Evolutionary conservation across 2,888 invertebrate genomes (phyloP), one percentile per base, ranked within the genome.

Genomic region (Amblyjoppa proteus): DNA sequence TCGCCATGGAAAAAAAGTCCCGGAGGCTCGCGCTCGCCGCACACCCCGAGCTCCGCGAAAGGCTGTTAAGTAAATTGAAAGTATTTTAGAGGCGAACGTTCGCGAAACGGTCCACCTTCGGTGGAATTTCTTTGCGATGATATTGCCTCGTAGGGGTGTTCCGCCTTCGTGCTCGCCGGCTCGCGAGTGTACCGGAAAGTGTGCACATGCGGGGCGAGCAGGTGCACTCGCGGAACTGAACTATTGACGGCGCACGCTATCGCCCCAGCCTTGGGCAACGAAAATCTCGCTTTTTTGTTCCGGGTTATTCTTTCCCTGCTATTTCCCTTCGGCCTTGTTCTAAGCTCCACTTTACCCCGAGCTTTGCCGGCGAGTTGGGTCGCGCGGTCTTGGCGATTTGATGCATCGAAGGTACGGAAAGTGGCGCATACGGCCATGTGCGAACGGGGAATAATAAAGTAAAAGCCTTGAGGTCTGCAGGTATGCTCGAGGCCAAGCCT

Each of bases 61-160:
- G 53, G 80, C 85, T 81, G 76, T 83, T 73, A 69, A 86, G 83
- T 83, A 76, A 86, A 86, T 83, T 83, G 80, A 86, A 83, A 86
- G 80, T 81, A 80, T 86, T 86, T 45, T 41, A 69, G 41, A 78
- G 31, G 49, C 74, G 49, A 38, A 41, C 71, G 82, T 20, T 68
- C 5, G 38, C 25, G 34, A 69, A 69, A 56, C 49, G 51, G 53
- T 20, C 31, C 74, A 56, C 45, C 74, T 49, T 58, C 34, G 71
- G 64, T 9, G 28, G 41, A 41, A 41, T 75, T 75, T 28, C 74
- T 61, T 41, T 16, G 25, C 25, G 45, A 13, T n/a, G n/a, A 79
- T 53, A 70, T 71, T 71, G 68, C 20, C 41, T 16, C 4, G 45
- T 7, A 38, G 41, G 38, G 41, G 13, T 53, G 13, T 53, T 25